These are phyloP conservation scores for Seriola rivoliana DNA, from an alignment of 2,113 vertebrate genomes.

Conservation along the genomic window DNA sequence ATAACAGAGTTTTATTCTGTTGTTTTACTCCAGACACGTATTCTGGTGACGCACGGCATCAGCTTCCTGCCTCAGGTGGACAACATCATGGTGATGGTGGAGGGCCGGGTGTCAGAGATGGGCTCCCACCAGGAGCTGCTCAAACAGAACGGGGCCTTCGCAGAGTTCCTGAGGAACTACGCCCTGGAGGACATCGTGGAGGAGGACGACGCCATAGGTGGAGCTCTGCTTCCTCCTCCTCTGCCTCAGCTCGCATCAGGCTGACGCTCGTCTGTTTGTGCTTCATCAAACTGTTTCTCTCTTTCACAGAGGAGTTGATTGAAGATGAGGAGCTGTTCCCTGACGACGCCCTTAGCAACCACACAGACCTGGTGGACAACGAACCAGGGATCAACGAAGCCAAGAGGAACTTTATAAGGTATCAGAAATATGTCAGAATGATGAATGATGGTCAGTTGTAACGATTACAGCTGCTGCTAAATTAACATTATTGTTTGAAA, in stretches of 20 bases:
- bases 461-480: no score
- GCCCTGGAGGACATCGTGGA: slow-evolving; percentile 85
- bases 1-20: not conserved
- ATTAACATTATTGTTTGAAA: no score
- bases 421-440: slow-evolving; percentile 10
- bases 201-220: slow-evolving; percentile 87
- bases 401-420: slow-evolving; percentile 94
- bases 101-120: slow-evolving; percentile 92
- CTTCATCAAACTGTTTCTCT: not conserved
- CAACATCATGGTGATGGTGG: slow-evolving; percentile 91
- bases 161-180: slow-evolving; percentile 95
- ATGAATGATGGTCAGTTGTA: not conserved
- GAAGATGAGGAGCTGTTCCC: slow-evolving; percentile 85
- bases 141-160: slow-evolving; percentile 90
- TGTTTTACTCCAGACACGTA: slow-evolving; percentile 86
- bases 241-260: fast-evolving
- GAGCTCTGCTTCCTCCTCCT: not conserved
- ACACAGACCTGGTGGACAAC: slow-evolving; percentile 89
- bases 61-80: slow-evolving; percentile 96
- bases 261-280: not conserved
- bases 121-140: slow-evolving; percentile 93
- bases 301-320: slow-evolving; percentile 78
- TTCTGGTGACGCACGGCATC: slow-evolving; percentile 95
- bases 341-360: slow-evolving; percentile 92
- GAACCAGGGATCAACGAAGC: slow-evolving; percentile 89